Evolutionary conservation across 2,797 vertebrate species (phyloP), one percentile per base, ranked within the genome.

Genomic region (Geotrypetes seraphini): DNA sequence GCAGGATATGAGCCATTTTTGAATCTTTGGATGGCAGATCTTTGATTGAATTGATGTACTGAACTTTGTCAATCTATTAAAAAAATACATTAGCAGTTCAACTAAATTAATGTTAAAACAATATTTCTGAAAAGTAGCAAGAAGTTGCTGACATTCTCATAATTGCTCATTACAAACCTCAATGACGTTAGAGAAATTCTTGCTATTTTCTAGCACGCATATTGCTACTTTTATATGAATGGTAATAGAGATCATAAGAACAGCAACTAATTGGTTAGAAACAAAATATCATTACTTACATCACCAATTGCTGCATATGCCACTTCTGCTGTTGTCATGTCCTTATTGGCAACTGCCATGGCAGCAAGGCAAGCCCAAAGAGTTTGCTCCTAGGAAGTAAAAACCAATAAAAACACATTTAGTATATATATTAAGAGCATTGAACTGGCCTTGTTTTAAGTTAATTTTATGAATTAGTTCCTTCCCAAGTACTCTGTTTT

Each of bases 331-430:
- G 92, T 92, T 31, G 40, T 74, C 71, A 97, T 83, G 44, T 97
- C 92, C 47, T 78, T 75, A 63, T 59, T 86, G 60, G 88, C 81
- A 73, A 99, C 81, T 2, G 96, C 88, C 93, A 99, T 91, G 18
- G 87, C 90, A 45, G 93, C 95, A 12, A 99, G 78, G 50, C 96
- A 97, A 0, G 96, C 88, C 96, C 96, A 98, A 55, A 96, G 50
- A 13, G 79, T 83, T 29, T 88, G 86, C 25, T 97, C 91, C 96
- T 99, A 43, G 12, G n/a, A 61, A 47, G 50, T 29, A 5, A 32
- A 24, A 31, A 47, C 21, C 15, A 14, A 25, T 28, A n/a, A 5
- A 33, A 16, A 33, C n/a, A 23, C 5, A 7, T 27, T 27, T 25
- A 16, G 14, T 12, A 12, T 10, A 23, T 5, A 22, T 23, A 19